Percentiles rank a stretch among this genome's conserved stretches.
phyloP scores from a whole-genome alignment of 2,113 vertebrate genomes.

The Corythornis cristatus region DNA sequence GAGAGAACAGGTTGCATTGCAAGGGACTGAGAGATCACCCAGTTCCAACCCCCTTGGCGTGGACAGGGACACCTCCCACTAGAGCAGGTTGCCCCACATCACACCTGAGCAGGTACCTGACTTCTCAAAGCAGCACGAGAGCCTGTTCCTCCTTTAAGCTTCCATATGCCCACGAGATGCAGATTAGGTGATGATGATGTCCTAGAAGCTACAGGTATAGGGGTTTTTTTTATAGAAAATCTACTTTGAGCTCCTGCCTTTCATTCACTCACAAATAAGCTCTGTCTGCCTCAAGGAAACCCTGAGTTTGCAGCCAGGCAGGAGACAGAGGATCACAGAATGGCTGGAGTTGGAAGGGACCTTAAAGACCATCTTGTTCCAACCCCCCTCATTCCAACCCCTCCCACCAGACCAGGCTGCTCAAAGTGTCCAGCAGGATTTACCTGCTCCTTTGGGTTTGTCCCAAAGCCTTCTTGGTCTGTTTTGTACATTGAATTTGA shows the following conservation, averaged over 20 bases:
- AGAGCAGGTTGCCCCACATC: no score
- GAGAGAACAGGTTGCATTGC: not conserved
- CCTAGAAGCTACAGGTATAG: not conserved
- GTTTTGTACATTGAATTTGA: not conserved
- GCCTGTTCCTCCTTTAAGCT: not conserved
- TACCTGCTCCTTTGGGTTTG: not conserved
- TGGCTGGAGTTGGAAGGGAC: no score
- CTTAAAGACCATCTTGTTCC: no score
- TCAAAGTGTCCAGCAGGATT: not conserved
- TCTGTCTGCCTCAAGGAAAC: not conserved
- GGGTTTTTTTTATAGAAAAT: not conserved
- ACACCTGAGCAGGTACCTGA: not conserved
- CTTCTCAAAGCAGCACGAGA: not conserved
- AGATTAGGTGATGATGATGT: not conserved
- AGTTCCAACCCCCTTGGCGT: not conserved
- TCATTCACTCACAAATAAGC: not conserved
- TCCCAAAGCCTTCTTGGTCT: not conserved
- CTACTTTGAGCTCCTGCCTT: not conserved
- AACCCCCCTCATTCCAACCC: no score
- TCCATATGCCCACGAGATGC: accelerated
- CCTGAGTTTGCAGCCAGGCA: not conserved
- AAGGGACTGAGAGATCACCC: not conserved
- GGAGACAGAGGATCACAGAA: not conserved
- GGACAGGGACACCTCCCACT: not conserved
- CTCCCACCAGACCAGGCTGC: no score